These are phyloP conservation scores for Ectropis grisescens DNA, from an alignment of 1,140 invertebrate genomes.

Conservation along the genomic window DNA sequence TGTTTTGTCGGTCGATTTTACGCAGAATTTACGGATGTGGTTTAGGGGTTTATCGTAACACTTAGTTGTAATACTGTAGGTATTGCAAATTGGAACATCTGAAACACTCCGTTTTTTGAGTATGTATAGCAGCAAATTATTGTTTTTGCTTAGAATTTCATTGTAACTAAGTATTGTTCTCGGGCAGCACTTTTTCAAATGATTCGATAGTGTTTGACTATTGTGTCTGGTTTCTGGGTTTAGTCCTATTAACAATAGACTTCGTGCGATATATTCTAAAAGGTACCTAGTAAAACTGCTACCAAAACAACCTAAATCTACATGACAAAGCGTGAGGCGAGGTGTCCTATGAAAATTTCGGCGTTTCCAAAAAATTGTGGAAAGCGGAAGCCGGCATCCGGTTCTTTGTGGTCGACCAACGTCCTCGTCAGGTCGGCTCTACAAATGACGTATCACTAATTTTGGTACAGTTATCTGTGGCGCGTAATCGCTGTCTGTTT, in stretches of 20 bases:
- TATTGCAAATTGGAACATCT: too few species aligned
- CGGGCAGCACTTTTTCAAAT: too few species aligned
- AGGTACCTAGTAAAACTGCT: neutral
- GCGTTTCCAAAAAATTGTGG: constrained; percentile 58
- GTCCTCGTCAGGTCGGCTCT: constrained; percentile 46
- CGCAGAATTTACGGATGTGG: too few species aligned
- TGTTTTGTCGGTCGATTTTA: too few species aligned
- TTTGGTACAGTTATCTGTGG: constrained; percentile 49
- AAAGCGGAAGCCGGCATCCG: constrained; percentile 51
- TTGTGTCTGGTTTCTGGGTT: too few species aligned
- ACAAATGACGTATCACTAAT: constrained; percentile 42
- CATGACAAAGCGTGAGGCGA: constrained; percentile 45
- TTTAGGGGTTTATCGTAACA: too few species aligned
- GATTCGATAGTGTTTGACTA: too few species aligned
- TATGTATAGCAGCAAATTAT: too few species aligned
- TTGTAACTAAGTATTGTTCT: neutral
- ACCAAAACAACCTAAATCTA: constrained; percentile 21
- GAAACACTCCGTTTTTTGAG: too few species aligned
- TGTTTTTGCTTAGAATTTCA: neutral
- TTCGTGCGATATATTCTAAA: neutral
- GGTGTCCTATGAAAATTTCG: constrained; percentile 55
- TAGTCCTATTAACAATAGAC: neutral
- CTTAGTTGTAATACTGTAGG: too few species aligned
- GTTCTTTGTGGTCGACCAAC: constrained; percentile 49
- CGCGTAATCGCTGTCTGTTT: constrained; percentile 34